These are phyloP conservation scores for Cyclophora albipunctata DNA, from an alignment of 2,888 invertebrate genomes.

Conservation along the genomic window DNA sequence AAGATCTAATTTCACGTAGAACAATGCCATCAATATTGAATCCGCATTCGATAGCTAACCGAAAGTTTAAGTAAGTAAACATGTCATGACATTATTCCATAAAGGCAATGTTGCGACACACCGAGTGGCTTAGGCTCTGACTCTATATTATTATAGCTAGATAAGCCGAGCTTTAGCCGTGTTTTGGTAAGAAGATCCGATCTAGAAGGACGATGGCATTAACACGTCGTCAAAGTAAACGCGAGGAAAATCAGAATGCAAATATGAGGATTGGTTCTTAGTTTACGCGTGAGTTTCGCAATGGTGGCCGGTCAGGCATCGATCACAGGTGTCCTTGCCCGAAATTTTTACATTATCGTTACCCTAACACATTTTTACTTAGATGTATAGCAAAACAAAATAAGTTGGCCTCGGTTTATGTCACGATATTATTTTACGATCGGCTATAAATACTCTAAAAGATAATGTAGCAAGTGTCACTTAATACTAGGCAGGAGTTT, in stretches of 20 bases:
- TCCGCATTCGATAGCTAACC: constrained; percentile 2
- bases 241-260: constrained; percentile 48
- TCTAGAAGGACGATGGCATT: constrained; percentile 43
- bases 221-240: constrained; percentile 50
- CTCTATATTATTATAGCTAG: neutral
- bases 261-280: constrained; percentile 34
- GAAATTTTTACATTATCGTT: constrained; percentile 49
- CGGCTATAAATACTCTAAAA: constrained; percentile 1
- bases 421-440: constrained; percentile 7
- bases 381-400: constrained; percentile 4
- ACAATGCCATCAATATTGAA: neutral
- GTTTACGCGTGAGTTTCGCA: constrained; percentile 43
- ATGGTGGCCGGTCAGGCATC: constrained; percentile 45
- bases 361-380: constrained; percentile 15
- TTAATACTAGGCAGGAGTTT: too few relatives aligned
- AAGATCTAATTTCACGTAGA: too few relatives aligned
- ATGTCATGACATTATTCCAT: constrained; percentile 6
- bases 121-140: neutral
- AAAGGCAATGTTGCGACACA: constrained; percentile 8
- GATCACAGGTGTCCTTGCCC: constrained; percentile 63
- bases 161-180: neutral
- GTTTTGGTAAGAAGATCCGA: neutral
- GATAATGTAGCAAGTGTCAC: too few relatives aligned
- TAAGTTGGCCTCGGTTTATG: constrained; percentile 5
- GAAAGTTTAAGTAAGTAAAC: constrained; percentile 4